Evolutionary conservation across 1,140 invertebrate genomes (phyloP).

Genomic region (Hyposmocoma kahamanoa): DNA sequence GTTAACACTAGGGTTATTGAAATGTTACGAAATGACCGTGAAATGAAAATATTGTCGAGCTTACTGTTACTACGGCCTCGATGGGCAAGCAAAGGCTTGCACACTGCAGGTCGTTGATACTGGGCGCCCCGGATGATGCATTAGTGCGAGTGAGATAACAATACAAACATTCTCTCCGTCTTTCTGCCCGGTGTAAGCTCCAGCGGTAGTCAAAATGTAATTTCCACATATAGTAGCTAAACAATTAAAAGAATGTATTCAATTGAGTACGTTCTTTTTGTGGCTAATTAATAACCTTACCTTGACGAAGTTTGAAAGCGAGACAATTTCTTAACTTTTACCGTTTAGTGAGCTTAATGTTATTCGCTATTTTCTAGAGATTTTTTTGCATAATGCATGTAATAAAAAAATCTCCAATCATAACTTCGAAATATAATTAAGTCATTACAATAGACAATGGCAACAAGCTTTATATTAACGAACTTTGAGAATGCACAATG

Average conservation of each 20-base stretch:
- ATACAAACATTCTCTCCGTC: conserved; percentile 48
- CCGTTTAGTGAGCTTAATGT: too few relatives aligned
- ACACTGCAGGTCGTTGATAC: conserved; percentile 65
- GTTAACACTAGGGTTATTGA: conserved; percentile 28
- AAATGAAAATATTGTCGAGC: conserved; percentile 51
- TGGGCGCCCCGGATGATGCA: conserved; percentile 27
- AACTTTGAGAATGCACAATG: neutral
- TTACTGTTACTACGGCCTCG: conserved; percentile 34
- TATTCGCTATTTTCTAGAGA: too few relatives aligned
- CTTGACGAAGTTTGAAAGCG: too few relatives aligned
- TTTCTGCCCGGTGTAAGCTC: conserved; percentile 13
- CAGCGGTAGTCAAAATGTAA: neutral
- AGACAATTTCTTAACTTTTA: too few relatives aligned
- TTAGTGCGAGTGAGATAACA: conserved; percentile 34
- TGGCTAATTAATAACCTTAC: too few relatives aligned
- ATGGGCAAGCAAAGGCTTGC: conserved; percentile 30
- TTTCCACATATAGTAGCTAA: neutral
- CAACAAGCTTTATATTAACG: too few relatives aligned
- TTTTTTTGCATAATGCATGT: too few relatives aligned
- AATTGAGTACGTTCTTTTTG: too few relatives aligned
- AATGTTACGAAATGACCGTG: conserved; percentile 58
- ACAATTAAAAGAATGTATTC: too few relatives aligned
- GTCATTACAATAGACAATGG: too few relatives aligned
- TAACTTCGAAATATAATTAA: too few relatives aligned
- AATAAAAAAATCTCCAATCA: too few relatives aligned